phyloP scores from a whole-genome alignment of 2,888 invertebrate species.

The Lasiommata megera region DNA sequence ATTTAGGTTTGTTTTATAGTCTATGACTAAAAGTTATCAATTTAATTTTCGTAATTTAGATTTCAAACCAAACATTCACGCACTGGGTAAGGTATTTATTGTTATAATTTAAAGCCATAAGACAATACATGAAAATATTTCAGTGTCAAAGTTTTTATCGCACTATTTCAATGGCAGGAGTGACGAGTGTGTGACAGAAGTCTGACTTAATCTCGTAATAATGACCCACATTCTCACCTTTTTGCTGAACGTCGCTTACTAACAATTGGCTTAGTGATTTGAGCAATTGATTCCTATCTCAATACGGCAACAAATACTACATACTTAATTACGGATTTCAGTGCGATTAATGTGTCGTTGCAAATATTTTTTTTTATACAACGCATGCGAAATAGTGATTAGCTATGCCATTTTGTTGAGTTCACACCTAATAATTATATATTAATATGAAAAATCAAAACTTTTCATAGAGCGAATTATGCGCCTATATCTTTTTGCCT shows the following conservation, averaged over 20 bases:
- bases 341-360: constrained; percentile 2
- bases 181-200: constrained; percentile 42
- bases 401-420: neutral
- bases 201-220: constrained; percentile 33
- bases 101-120: neutral
- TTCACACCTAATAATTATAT: neutral
- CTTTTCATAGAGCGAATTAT: too few species aligned
- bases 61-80: too few species aligned
- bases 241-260: constrained; percentile 39
- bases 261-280: constrained; percentile 42
- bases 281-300: constrained; percentile 43
- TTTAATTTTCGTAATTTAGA: too few species aligned
- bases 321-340: constrained; percentile 16
- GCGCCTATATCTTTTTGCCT: too few species aligned
- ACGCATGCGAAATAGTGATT: neutral
- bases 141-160: constrained; percentile 33
- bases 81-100: too few species aligned
- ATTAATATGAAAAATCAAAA: too few species aligned
- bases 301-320: constrained; percentile 23
- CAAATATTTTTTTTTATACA: neutral
- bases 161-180: constrained; percentile 41
- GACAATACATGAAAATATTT: constrained; percentile 24
- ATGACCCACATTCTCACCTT: constrained; percentile 53
- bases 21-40: too few species aligned
- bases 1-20: too few species aligned